phyloP scores from a whole-genome alignment of 2,888 invertebrate species.

The Tortrix viridana region DNA sequence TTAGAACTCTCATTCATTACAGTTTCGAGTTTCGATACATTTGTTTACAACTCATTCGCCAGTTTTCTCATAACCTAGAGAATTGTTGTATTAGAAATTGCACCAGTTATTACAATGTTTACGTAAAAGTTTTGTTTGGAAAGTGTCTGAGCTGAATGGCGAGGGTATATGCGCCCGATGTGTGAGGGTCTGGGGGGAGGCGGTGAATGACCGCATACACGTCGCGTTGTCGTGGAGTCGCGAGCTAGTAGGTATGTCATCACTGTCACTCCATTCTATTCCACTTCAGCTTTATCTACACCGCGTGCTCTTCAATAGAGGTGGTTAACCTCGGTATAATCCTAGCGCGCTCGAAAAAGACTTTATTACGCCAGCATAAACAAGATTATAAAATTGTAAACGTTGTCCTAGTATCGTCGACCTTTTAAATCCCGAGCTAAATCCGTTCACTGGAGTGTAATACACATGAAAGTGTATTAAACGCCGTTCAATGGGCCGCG shows the following conservation, averaged over 20 bases:
- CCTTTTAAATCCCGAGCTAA: conserved; percentile 16
- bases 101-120: conserved; percentile 26
- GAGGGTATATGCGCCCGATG: conserved; percentile 42
- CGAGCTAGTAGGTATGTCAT: conserved; percentile 28
- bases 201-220: conserved; percentile 46
- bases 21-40: not conserved
- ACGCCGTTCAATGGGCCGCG: conserved; percentile 42
- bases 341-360: conserved; percentile 11
- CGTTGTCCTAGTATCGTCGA: conserved; percentile 17
- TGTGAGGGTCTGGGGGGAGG: conserved; percentile 38
- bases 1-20: too few species aligned
- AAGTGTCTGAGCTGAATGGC: conserved; percentile 44
- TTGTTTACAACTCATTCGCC: conserved; percentile 8
- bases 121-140: conserved; percentile 41
- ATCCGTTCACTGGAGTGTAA: conserved; percentile 37
- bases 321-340: conserved; percentile 26
- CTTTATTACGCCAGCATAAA: conserved; percentile 18
- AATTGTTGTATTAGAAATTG: conserved; percentile 14
- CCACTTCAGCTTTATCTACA: conserved; percentile 36
- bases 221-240: conserved; percentile 42
- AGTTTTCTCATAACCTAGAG: conserved; percentile 4
- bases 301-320: conserved; percentile 20
- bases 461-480: conserved; percentile 55
- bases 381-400: conserved; percentile 26
- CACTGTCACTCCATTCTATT: conserved; percentile 34